Conservation (phyloP, 2,888 invertebrate species). For the Plusia festucae region DNA sequence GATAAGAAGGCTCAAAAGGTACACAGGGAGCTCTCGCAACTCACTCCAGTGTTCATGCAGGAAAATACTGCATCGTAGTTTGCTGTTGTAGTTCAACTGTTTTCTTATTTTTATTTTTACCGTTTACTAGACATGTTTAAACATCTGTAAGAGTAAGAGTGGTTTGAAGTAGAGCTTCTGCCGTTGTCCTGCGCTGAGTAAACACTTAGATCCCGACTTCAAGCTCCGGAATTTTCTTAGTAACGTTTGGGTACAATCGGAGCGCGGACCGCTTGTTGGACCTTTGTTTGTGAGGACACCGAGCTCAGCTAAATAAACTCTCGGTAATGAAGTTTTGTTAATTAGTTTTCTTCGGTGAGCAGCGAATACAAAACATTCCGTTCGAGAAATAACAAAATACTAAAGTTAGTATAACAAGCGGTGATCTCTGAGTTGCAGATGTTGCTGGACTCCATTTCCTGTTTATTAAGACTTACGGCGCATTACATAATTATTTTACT, state of each 20-base stretch:
- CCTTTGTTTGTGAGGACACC: constrained; percentile 48
- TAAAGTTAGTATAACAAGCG: constrained; percentile 30
- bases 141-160: background rate
- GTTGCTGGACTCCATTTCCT: constrained; percentile 27
- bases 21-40: background rate
- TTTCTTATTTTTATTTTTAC: background rate
- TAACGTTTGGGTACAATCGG: constrained; percentile 2
- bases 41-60: background rate
- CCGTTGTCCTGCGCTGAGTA: background rate
- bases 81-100: background rate
- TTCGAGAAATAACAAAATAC: constrained; percentile 43
- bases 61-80: background rate
- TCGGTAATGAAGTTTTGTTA: constrained; percentile 59
- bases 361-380: constrained; percentile 53
- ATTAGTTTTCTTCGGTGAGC: constrained; percentile 59
- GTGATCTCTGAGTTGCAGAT: constrained; percentile 34
- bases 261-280: constrained; percentile 22
- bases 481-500: background rate
- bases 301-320: constrained; percentile 53
- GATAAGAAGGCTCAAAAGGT: background rate
- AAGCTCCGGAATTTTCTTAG: constrained; percentile 1
- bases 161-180: background rate
- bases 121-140: background rate
- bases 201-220: background rate
- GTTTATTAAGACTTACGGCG: constrained; percentile 25